Conservation (phyloP, 2,113 vertebrate genomes). For the Brachyhypopomus gauderio region DNA sequence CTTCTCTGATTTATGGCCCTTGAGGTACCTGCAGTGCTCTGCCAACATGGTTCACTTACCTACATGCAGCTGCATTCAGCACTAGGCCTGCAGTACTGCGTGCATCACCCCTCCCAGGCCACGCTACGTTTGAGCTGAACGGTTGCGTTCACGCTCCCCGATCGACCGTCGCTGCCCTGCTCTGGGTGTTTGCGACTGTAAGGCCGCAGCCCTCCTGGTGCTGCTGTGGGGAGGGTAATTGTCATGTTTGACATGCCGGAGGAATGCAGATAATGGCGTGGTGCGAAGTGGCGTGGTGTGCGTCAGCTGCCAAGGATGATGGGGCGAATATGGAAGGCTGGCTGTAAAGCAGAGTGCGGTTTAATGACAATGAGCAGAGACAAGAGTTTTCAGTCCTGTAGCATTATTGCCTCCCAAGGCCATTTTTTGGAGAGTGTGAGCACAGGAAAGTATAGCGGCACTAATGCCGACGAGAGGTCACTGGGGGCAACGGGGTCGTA, state of each 20-base stretch:
- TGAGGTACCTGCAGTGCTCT: slow-evolving; percentile 14
- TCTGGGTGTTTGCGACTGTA: background rate
- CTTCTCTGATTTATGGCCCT: slow-evolving; percentile 12
- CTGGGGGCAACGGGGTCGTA: background rate
- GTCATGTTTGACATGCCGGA: slow-evolving; percentile 35
- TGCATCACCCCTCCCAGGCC: background rate
- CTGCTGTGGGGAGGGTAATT: slow-evolving; percentile 25
- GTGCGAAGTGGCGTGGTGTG: slow-evolving; percentile 37
- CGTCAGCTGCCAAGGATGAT: slow-evolving; percentile 22
- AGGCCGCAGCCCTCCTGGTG: slow-evolving; percentile 11
- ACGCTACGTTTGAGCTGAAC: background rate
- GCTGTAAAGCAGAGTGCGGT: slow-evolving; percentile 3
- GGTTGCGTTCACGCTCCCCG: background rate
- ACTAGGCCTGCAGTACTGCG: background rate
- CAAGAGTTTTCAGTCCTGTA: background rate
- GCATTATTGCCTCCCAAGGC: background rate
- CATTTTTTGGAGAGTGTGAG: slow-evolving; percentile 9
- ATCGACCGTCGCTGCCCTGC: background rate
- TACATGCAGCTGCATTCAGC: background rate
- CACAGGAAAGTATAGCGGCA: background rate
- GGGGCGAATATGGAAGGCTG: slow-evolving; percentile 17
- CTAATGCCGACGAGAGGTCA: background rate
- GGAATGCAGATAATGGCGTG: slow-evolving; percentile 42
- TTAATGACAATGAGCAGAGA: slow-evolving; percentile 19
- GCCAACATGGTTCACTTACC: slow-evolving; percentile 11